Conservation (phyloP, 2,797 vertebrate genomes). For the Pseudocheirus occidentalis region DNA sequence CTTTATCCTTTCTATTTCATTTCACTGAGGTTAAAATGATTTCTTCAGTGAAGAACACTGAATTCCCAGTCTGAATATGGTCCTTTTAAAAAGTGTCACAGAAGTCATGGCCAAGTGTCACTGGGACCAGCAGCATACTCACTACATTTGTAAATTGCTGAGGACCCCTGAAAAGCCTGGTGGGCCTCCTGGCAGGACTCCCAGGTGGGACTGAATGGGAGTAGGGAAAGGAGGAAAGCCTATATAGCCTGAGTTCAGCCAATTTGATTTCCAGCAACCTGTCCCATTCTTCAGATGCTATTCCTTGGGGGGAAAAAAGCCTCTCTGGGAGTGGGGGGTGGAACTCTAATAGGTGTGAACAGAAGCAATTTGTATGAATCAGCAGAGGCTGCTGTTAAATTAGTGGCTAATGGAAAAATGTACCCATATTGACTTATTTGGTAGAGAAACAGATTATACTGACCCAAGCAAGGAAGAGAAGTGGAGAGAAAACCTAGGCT, state of each 20-base stretch:
- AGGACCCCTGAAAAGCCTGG: neutral
- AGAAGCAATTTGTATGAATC: conserved; percentile 60
- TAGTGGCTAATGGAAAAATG: conserved; percentile 64
- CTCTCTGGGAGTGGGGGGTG: conserved; percentile 31
- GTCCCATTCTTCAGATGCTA: conserved; percentile 56
- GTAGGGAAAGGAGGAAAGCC: conserved; percentile 33
- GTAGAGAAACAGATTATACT: conserved; percentile 64
- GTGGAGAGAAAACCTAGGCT: neutral
- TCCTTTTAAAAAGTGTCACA: conserved; percentile 44
- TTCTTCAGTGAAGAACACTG: conserved; percentile 20
- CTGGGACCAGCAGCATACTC: neutral
- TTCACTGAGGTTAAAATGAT: conserved; percentile 50
- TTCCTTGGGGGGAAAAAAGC: conserved; percentile 55
- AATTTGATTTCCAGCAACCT: conserved; percentile 76
- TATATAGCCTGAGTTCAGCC: conserved; percentile 62
- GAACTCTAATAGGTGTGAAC: conserved; percentile 68
- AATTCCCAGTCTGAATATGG: neutral
- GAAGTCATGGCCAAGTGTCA: conserved; percentile 1
- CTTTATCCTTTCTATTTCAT: conserved; percentile 10
- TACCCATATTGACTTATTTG: conserved; percentile 75
- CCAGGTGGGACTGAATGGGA: conserved; percentile 33
- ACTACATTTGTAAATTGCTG: neutral
- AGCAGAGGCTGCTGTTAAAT: conserved; percentile 19
- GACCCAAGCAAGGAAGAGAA: conserved; percentile 54
- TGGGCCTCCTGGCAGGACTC: conserved; percentile 12